Base-by-base conservation (phyloP, 2,113 vertebrate species). In the Collichthys lucidus region DNA sequence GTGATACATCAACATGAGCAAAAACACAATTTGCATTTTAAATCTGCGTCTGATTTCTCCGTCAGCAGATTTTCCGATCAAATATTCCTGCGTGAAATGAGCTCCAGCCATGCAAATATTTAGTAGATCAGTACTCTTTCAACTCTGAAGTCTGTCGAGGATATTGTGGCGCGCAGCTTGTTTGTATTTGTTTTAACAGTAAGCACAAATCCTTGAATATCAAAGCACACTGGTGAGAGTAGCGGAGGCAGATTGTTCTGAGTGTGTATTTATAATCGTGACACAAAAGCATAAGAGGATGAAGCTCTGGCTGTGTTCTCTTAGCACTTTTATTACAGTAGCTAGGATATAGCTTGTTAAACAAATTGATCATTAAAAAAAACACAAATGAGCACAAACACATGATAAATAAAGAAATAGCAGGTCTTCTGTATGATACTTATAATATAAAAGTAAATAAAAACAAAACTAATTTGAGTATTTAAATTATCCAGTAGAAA, bases 221-320 rank as follows among this genome's bases (percentile, higher is more conserved):
- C 88, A 91, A 87, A 85, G 79, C 69, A 52, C 60, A 44, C 62
- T 87, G 71, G 44, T 86, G 69, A 89, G 75, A 64, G 64, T 71
- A 82, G 79, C 84, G 80, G 61, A 73, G 74, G 87, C 82, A 85
- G 74, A 87, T 86, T 86, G 71, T 76, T 67, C 79, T 65, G 46
- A 79, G 74, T 82, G 74, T 81, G 57, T 82, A 80, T 90, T 81
- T 87, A 79, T 82, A 77, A 84, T 63, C 81, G 77, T 88, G 87
- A 84, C 84, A 74, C 68, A 61, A 57, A 82, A 84, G 85, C 89
- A 80, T 86, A 83, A 86, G 72, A 74, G 83, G 74, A 83, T 24
- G 68, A 73, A 64, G 74, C 63, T 59, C 26, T 49, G 20, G 22
- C 72, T 81, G 40, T 66, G 59, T 22, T 71, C 49, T 72, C n/a